A percentile compares a stretch with the other conserved stretches of the same genome.
phyloP scores from a whole-genome alignment of 2,113 vertebrate genomes.

The Myiagra hebetior region DNA sequence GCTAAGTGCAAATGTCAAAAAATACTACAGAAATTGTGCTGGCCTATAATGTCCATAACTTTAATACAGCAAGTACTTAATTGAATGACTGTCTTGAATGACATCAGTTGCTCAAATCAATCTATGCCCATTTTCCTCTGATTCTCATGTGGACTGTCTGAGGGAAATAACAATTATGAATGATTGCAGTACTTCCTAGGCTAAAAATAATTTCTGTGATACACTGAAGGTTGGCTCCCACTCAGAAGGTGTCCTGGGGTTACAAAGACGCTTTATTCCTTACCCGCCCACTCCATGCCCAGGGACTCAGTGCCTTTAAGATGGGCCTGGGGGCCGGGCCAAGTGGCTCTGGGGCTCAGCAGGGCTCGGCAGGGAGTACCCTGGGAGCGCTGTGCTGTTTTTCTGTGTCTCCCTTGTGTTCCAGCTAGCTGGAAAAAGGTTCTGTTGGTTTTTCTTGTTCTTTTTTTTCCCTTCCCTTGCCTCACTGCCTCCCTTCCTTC shows the following conservation, averaged over 20 bases:
- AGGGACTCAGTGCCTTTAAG: no score
- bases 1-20: background rate
- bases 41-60: background rate
- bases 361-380: no score
- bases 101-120: background rate
- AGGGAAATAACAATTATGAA: background rate
- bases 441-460: no score
- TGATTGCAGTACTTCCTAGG: background rate
- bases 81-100: background rate
- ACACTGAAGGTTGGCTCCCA: fast-evolving
- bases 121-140: background rate
- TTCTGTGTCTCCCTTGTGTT: no score
- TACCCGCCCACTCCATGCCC: no score
- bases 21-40: background rate
- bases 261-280: no score
- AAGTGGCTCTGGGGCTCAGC: no score
- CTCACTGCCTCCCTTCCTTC: no score
- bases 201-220: background rate
- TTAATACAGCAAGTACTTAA: background rate
- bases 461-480: no score
- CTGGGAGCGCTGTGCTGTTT: no score
- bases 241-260: background rate
- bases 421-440: no score
- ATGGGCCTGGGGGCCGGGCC: no score
- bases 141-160: background rate